Evolutionary conservation across 2,888 invertebrate species (phyloP).

Genomic region (Lasioglossum lativentre): DNA sequence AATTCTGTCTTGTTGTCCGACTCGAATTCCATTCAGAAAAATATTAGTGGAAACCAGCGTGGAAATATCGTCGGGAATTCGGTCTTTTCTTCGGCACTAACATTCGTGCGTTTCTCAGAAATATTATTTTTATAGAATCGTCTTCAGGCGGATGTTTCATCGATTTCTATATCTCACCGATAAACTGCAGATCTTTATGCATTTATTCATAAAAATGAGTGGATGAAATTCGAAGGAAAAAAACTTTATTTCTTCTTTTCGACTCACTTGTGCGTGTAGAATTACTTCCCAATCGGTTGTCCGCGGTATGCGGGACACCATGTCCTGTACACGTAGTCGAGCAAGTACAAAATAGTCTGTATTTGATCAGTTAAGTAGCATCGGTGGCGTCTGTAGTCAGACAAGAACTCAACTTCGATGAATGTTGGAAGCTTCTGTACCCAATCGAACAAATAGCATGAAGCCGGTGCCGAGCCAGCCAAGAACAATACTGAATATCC

Average conservation of each 20-base stretch:
- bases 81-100: background rate
- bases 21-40: background rate
- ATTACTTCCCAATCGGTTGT: too few species aligned
- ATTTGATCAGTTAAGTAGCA: background rate
- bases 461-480: background rate
- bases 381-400: background rate
- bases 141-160: background rate
- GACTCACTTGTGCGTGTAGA: too few species aligned
- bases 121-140: background rate
- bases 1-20: background rate
- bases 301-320: too few species aligned
- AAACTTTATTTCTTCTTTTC: too few species aligned
- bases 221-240: too few species aligned
- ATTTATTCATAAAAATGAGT: too few species aligned
- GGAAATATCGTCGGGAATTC: background rate
- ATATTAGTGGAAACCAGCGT: background rate
- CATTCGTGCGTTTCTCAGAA: background rate
- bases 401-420: background rate
- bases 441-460: constrained; percentile 3
- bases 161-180: background rate
- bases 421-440: background rate
- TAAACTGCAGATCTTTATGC: too few species aligned
- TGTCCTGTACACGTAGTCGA: background rate
- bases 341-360: background rate
- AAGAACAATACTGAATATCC: constrained; percentile 10